A percentile compares a stretch with the other conserved stretches of the same genome.
These are phyloP conservation scores for Notodonta dromedarius DNA, from an alignment of 2,888 invertebrate genomes.

Conservation along the genomic window DNA sequence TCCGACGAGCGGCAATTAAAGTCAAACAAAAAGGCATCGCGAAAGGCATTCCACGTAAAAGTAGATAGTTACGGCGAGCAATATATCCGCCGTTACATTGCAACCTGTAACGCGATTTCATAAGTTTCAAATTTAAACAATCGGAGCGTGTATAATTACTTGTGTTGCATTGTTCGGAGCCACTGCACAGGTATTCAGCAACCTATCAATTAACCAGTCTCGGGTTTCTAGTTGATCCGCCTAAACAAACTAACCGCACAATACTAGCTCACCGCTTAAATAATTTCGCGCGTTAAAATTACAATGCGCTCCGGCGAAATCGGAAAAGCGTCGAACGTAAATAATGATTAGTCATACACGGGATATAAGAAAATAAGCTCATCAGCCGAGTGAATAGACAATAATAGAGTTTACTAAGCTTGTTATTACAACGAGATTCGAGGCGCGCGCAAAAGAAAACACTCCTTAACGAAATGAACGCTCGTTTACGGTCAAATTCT, in stretches of 20 bases:
- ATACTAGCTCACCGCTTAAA: conserved; percentile 35
- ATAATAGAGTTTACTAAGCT: conserved; percentile 64
- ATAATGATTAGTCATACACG: conserved; percentile 73
- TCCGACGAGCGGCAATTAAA: conserved; percentile 75
- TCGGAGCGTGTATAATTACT: conserved; percentile 76
- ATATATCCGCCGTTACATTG: conserved; percentile 59
- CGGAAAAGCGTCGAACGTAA: conserved; percentile 50
- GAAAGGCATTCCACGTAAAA: conserved; percentile 73
- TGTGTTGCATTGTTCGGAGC: conserved; percentile 74
- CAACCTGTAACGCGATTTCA: conserved; percentile 68
- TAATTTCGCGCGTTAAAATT: conserved; percentile 67
- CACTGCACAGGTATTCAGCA: conserved; percentile 78
- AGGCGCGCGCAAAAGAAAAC: conserved; percentile 72
- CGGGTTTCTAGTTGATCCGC: conserved; percentile 64
- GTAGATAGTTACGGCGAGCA: conserved; percentile 45
- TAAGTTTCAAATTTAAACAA: conserved; percentile 81
- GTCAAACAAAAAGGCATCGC: conserved; percentile 66
- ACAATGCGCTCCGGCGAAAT: conserved; percentile 54
- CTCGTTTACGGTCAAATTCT: conserved; percentile 78
- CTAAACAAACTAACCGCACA: conserved; percentile 71
- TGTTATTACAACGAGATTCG: conserved; percentile 67
- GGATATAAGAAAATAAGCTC: conserved; percentile 75
- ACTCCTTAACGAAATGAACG: conserved; percentile 75
- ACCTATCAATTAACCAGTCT: conserved; percentile 70
- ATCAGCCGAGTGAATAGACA: conserved; percentile 75